Conservation (phyloP, 37 sponge, comb jelly and placozoan species). For the Aphrocallistes beatrix region DNA sequence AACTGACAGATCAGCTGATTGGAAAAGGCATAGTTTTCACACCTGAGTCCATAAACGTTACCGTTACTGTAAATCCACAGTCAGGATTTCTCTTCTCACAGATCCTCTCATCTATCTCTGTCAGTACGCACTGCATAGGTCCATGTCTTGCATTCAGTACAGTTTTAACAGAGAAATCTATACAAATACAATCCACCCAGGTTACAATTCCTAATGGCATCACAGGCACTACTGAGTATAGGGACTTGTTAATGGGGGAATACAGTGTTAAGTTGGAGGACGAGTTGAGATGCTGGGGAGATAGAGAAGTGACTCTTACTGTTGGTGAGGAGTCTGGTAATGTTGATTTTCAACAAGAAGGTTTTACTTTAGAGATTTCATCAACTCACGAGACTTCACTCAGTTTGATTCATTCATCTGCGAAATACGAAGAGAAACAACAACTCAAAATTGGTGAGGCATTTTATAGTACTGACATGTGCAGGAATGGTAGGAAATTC, state of each 20-base stretch:
- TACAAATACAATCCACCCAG: neutral
- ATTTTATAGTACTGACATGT: neutral
- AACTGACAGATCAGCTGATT: neutral
- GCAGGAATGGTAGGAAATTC: no score
- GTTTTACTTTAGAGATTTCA: neutral
- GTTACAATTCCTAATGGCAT: neutral
- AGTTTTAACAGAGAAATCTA: neutral
- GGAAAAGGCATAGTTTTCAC: neutral
- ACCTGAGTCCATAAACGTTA: neutral
- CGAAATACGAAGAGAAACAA: neutral
- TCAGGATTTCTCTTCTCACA: neutral
- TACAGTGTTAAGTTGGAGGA: neutral
- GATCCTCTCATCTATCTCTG: neutral
- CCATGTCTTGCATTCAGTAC: neutral
- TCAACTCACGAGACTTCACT: neutral
- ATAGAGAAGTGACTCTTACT: neutral
- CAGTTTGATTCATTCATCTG: neutral
- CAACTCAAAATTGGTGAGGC: neutral
- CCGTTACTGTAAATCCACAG: neutral
- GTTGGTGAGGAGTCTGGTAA: neutral
- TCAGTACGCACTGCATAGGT: neutral
- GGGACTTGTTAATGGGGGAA: neutral
- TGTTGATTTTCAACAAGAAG: neutral
- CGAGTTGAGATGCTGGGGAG: neutral
- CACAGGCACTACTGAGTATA: neutral